Percentiles rank a stretch among this genome's conserved stretches.
These are phyloP conservation scores for Aphelocoma californica DNA, from an alignment of 2,797 vertebrate genomes.

Conservation along the genomic window DNA sequence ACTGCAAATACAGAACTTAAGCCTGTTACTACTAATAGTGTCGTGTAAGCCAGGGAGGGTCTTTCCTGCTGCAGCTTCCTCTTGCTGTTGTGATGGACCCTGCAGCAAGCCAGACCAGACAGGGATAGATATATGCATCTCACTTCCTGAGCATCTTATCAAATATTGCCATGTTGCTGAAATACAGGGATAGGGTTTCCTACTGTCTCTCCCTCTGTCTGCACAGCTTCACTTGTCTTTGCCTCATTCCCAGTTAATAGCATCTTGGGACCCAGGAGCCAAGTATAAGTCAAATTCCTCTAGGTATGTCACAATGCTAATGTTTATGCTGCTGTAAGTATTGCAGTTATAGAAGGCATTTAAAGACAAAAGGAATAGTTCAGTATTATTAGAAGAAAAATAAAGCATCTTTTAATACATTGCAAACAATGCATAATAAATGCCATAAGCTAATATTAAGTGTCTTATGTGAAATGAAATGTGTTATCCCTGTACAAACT, in stretches of 20 bases:
- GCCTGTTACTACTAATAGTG: background rate
- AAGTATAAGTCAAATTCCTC: background rate
- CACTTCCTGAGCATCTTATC: background rate
- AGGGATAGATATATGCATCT: background rate
- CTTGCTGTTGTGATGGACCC: background rate
- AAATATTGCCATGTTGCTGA: background rate
- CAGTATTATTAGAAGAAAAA: background rate
- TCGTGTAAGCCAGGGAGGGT: background rate
- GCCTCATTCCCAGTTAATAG: background rate
- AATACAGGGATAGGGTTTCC: background rate
- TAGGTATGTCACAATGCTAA: background rate
- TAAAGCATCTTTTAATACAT: background rate
- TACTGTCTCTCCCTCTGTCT: background rate
- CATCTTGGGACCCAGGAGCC: background rate
- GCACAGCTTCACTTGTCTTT: background rate
- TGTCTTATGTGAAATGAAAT: background rate
- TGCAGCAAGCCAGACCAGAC: background rate
- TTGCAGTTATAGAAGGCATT: background rate
- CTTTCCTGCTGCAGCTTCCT: background rate
- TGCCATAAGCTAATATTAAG: background rate
- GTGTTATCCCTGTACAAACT: background rate
- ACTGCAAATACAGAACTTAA: background rate
- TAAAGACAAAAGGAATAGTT: background rate
- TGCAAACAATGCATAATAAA: background rate
- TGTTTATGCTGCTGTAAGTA: background rate